These are phyloP conservation scores for Drosophila basisetae DNA, from an alignment of 2,888 invertebrate species.

Conservation along the genomic window DNA sequence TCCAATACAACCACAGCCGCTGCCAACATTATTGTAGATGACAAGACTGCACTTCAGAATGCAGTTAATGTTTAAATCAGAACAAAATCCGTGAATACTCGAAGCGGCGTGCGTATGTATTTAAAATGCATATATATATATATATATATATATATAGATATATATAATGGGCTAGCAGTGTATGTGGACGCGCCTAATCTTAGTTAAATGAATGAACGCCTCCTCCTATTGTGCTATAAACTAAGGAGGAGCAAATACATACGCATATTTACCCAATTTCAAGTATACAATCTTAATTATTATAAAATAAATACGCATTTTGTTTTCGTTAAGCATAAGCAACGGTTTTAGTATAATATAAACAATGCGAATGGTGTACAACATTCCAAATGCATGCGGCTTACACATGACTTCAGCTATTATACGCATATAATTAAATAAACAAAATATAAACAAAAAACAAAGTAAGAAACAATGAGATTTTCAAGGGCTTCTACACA, in stretches of 20 bases:
- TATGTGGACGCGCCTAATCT: conserved; percentile 1
- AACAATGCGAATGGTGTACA: conserved; percentile 1
- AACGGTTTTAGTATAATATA: conserved; percentile 1
- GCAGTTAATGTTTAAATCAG: conserved; percentile 83
- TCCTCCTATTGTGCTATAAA: conserved; percentile 11
- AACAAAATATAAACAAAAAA: not conserved
- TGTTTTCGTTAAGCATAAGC: conserved; percentile 6
- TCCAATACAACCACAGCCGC: conserved; percentile 84
- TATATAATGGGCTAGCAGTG: conserved; percentile 6
- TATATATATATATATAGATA: conserved; percentile 4
- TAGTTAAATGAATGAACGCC: not conserved
- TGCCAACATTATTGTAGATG: conserved; percentile 84
- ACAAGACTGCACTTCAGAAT: conserved; percentile 83
- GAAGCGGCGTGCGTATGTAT: conserved; percentile 6
- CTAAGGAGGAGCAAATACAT: not conserved
- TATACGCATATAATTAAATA: conserved; percentile 5
- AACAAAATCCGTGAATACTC: conserved; percentile 1
- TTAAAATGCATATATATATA: conserved; percentile 1
- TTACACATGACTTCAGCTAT: conserved; percentile 21
- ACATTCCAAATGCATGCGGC: conserved; percentile 17
- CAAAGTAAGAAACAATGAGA: not conserved
- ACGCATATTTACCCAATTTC: conserved; percentile 6
- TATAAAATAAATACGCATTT: conserved; percentile 12
- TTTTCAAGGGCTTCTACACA: not conserved
- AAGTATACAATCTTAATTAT: conserved; percentile 16